Evolutionary conservation across 2,797 vertebrate species (phyloP).

Genomic region (Alca torda): DNA sequence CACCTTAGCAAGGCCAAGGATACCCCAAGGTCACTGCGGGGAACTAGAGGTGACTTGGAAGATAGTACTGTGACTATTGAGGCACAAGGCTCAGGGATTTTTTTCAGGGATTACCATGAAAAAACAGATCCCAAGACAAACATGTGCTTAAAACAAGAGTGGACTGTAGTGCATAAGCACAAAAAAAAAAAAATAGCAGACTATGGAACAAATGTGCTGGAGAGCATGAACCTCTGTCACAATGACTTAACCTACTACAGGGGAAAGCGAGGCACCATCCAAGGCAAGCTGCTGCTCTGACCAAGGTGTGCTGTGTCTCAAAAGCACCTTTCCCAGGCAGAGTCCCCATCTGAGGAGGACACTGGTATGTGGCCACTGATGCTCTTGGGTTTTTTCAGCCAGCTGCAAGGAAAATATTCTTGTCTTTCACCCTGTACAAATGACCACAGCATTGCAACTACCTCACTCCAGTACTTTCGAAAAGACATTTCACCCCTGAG

Average conservation of each 20-base stretch:
- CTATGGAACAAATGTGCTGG: neutral
- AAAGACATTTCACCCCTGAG: neutral
- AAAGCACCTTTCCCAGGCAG: neutral
- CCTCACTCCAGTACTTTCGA: neutral
- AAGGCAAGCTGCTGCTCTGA: neutral
- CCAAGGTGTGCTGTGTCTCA: neutral
- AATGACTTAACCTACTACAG: neutral
- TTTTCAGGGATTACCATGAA: neutral
- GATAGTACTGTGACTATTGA: neutral
- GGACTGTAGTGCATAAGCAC: neutral
- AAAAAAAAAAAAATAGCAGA: neutral
- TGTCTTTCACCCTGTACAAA: neutral
- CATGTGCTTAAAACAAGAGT: neutral
- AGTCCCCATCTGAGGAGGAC: neutral
- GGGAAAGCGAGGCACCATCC: rapidly evolving
- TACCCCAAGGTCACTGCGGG: neutral
- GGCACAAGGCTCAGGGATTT: neutral
- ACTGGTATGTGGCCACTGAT: neutral
- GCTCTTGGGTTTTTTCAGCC: neutral
- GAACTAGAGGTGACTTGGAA: neutral
- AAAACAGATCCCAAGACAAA: neutral
- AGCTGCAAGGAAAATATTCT: neutral
- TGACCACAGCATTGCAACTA: neutral
- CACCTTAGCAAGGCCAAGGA: neutral
- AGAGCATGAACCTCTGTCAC: neutral